phyloP scores from a whole-genome alignment of 2,113 vertebrate genomes.

The Tricholaema leucomelas region DNA sequence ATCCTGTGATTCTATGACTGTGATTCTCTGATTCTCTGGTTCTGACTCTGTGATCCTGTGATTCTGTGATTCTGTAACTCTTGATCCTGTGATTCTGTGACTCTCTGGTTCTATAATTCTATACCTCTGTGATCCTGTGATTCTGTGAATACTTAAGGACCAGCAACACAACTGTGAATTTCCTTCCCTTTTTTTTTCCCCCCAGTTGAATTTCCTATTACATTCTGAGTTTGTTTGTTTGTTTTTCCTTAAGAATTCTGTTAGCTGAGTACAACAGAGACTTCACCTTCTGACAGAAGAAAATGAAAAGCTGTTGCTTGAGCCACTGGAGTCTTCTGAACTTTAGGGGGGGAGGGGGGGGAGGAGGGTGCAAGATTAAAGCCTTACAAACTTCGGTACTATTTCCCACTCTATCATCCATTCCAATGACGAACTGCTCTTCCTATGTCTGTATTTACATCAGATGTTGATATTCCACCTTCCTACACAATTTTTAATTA shows the following conservation, averaged over 20 bases:
- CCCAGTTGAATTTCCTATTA: background rate
- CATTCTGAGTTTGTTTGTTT: fast-evolving
- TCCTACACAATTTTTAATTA: slow-evolving; percentile 58
- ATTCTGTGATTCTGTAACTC: too few relatives aligned
- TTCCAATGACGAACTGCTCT: slow-evolving; percentile 33
- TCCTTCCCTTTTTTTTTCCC: background rate
- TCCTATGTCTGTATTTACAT: slow-evolving; percentile 57
- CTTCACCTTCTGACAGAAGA: background rate
- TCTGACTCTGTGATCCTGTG: too few relatives aligned
- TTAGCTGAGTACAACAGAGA: background rate
- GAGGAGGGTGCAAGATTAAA: too few relatives aligned
- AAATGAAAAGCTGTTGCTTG: background rate
- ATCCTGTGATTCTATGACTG: background rate
- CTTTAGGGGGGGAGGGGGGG: background rate
- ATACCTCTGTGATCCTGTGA: too few relatives aligned
- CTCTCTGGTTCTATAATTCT: too few relatives aligned
- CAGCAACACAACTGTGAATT: background rate
- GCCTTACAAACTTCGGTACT: too few relatives aligned
- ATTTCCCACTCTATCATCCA: background rate
- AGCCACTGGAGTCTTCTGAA: background rate
- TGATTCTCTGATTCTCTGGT: too few relatives aligned
- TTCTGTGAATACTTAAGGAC: background rate
- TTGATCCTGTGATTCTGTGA: too few relatives aligned
- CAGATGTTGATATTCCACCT: slow-evolving; percentile 30
- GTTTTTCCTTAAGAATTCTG: background rate